Conservation (phyloP, 2,888 invertebrate species). For the Perithous albicinctus region DNA sequence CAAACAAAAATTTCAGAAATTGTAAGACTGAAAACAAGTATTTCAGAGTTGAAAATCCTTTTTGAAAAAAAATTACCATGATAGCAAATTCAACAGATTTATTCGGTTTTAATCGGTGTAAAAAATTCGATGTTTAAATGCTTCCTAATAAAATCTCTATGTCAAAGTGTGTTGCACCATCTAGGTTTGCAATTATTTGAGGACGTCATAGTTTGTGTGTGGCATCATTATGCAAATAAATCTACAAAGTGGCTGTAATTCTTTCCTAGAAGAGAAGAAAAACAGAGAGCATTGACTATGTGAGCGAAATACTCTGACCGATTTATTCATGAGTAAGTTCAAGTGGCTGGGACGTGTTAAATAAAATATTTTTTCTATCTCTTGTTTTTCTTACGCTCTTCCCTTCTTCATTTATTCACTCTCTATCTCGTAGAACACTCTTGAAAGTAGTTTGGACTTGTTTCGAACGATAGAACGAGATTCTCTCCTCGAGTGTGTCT, state of each 20-base stretch:
- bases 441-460: conserved; percentile 29
- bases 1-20: no score
- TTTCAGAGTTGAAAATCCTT: no score
- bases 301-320: not conserved
- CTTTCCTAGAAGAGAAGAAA: not conserved
- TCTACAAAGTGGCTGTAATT: not conserved
- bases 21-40: no score
- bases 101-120: no score
- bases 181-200: not conserved
- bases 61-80: no score
- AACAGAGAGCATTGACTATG: not conserved
- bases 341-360: not conserved
- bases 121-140: no score
- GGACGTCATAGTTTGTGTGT: not conserved
- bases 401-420: not conserved
- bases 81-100: no score
- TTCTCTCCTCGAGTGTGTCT: conserved; percentile 16
- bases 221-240: not conserved
- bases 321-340: not conserved
- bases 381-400: conserved; percentile 9
- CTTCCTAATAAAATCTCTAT: no score
- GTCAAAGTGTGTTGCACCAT: not conserved
- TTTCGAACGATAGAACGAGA: conserved; percentile 44
- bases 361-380: conserved; percentile 12
- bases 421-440: conserved; percentile 24